Evolutionary conservation across 2,113 vertebrate species (phyloP), one percentile per base, ranked within the genome.

Genomic region (Colaptes auratus): DNA sequence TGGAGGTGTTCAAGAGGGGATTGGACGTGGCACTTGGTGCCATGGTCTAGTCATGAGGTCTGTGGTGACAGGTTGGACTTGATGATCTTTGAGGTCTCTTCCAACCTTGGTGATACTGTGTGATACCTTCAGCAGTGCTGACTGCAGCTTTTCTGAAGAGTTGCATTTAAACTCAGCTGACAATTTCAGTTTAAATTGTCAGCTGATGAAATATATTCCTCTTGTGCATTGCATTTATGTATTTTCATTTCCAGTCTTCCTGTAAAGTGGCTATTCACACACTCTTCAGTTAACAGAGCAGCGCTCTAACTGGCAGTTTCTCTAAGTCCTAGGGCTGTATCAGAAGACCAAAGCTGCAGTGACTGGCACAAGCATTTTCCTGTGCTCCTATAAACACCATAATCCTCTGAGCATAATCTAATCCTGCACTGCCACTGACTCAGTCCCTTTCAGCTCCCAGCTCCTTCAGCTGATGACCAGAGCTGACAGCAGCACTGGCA

Each of bases 401-500:
- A 61, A 84, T 16, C 63, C 74, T 79, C 3, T 36, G 13, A 86
- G 67, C 39, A 8, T 9, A 9, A 56, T 27, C 52, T 53, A 23
- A 77, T 25, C 73, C 73, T 44, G 12, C 1, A 1, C 44, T 63
- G 48, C 48, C 39, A 18, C 44, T 44, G 66, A 48, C n/a, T 44
- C 24, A 8, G 64, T 7, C 59, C 27, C 59, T 52, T 63, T 36
- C 1, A 0, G 24, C 48, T 78, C 23, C 36, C 24, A 17, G 42
- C 17, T n/a, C 25, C 36, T 42, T 42, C 58, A 53, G 17, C 74
- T 61, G 44, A 17, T 46, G 33, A 24, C 30, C 56, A 70, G 50
- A 21, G 36, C 44, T 56, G 63, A 30, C 0, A 2, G n/a, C 36
- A 75, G 44, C 63, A 27, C 1, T 0, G 1, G 21, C 35, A 2